These are phyloP conservation scores for Euthynnus affinis DNA, from an alignment of 2,797 vertebrate genomes.

Conservation along the genomic window DNA sequence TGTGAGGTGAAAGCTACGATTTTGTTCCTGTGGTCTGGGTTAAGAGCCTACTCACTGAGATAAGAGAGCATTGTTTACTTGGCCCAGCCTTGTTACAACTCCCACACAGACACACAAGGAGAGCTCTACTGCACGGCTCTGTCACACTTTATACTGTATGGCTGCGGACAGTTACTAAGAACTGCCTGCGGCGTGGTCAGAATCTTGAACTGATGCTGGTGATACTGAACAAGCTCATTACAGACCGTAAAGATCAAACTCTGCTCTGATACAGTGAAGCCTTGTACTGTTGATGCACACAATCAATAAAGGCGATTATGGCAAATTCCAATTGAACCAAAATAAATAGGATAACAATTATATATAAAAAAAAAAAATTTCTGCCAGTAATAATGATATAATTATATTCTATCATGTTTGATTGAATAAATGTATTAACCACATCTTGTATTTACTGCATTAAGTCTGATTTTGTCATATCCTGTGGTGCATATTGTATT, in stretches of 20 bases:
- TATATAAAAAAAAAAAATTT: too few relatives aligned
- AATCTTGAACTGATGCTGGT: slow-evolving; percentile 11
- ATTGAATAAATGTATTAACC: background rate
- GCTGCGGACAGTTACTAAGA: slow-evolving; percentile 45
- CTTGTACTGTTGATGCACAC: background rate
- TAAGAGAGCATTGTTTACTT: slow-evolving; percentile 77
- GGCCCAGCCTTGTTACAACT: slow-evolving; percentile 67
- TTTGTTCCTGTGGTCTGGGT: slow-evolving; percentile 66
- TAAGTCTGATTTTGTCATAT: too few relatives aligned
- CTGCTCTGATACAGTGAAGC: background rate
- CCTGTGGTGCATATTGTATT: too few relatives aligned
- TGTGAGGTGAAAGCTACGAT: slow-evolving; percentile 61
- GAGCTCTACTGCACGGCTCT: slow-evolving; percentile 45
- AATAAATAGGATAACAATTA: too few relatives aligned
- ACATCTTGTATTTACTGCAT: too few relatives aligned
- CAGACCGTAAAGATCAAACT: slow-evolving; percentile 10
- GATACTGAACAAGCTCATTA: background rate
- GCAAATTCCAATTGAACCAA: too few relatives aligned
- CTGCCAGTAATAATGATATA: too few relatives aligned
- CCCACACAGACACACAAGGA: slow-evolving; percentile 69
- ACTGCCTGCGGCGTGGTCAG: background rate
- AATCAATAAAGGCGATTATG: background rate
- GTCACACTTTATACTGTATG: slow-evolving; percentile 56
- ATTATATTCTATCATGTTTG: background rate
- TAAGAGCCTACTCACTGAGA: slow-evolving; percentile 72